Evolutionary conservation across 1,140 invertebrate species (phyloP), one percentile per base, ranked within the genome.

Genomic region (Drosophila lini): DNA sequence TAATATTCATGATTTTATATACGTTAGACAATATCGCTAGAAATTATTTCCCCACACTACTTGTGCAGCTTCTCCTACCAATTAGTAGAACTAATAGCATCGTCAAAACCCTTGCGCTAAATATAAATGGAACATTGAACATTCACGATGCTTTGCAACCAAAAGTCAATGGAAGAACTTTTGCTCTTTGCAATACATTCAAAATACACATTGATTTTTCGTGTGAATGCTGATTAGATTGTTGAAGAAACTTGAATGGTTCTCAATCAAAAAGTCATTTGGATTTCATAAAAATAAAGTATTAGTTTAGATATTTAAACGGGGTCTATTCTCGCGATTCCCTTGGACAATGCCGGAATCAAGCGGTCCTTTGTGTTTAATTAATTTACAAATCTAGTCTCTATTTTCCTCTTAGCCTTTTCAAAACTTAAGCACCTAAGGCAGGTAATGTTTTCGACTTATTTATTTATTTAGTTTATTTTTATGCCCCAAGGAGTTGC

Each of bases 81-180:
- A 71, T 71, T 71, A 71, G 50, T 36, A 47, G 36, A 47, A 32
- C 10, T 13, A 32, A 56, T 40, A 25, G 11, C 64, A 19, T 9
- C 48, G 19, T 10, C 5, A 41, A 34, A 11, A 71, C 38, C 34
- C 15, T 16, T 62, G 28, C n/a, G 5, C n/a, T 22, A 64, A 52
- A 65, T 42, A 31, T 42, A 1, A 42, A 41, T n/a, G 31, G 19
- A 19, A 19, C 11, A 55, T 25, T 28, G 8, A 19, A 59, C 8
- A 60, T 36, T 44, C 40, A 34, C 0, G 28, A 10, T 11, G n/a
- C 6, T 3, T 9, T 36, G 32, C 45, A 28, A 52, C 15, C 28
- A 28, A 22, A 10, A 28, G 13, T 16, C 34, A 19, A 34, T 52
- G 38, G 19, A 28, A 32, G 44, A 34, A 25, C 64, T 45, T 40